Evolutionary conservation across 2,797 vertebrate genomes (phyloP), one percentile per base, ranked within the genome.

Genomic region (Cygnus olor): DNA sequence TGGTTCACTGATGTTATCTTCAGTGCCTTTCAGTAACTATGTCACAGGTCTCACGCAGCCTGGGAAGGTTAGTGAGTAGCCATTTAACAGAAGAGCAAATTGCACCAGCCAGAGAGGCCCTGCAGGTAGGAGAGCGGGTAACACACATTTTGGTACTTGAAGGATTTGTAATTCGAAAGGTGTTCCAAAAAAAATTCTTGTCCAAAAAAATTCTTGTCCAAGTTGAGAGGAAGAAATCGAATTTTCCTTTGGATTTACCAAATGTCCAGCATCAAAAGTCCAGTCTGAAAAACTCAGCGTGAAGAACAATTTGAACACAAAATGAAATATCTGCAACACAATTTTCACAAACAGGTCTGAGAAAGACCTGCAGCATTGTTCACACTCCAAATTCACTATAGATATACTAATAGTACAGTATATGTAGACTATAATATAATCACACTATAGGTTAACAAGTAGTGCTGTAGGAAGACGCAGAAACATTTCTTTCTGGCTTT

Each of bases 251-350:
- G 69, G 61, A 92, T 61, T 91, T 92, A 25, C 5, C 49, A 94
- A 84, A 76, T 5, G 36, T 25, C 68, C 74, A 49, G 74, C 36
- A 60, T 68, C 0, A 66, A 86, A 78, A 34, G 28, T 10, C 66
- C 71, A 61, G 34, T 30, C 85, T 90, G 92, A 96, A 95, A 96
- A 97, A 70, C 3, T 3, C n/a, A 45, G 5, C 42, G 49, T 45
- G 16, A 94, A 90, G 83, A 45, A 69, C 12, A 56, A 47, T 42
- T 47, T 10, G 64, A 88, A 76, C 80, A 89, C 42, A 38, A 88
- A 83, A 57, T 54, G 1, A 11, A 28, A 9, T 90, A 88, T 49
- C 70, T 96, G 38, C 74, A 80, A 85, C 25, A 38, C 56, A 89
- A 65, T 36, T 49, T 82, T 91, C 70, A 88, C 53, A 76, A 54